phyloP scores from a whole-genome alignment of 2,797 vertebrate genomes.

The Avahi laniger region DNA sequence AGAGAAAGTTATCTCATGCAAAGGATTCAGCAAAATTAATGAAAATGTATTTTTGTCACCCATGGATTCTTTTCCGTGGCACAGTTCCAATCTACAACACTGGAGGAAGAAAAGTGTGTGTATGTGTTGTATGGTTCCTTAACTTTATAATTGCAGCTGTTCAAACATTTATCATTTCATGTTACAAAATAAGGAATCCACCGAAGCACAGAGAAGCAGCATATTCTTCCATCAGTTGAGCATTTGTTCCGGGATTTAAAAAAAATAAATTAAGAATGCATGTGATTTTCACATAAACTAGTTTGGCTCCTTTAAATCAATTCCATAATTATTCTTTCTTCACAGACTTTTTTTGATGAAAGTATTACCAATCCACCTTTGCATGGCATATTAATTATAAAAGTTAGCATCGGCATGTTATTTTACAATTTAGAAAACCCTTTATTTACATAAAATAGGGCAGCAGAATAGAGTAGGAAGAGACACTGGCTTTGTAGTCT shows the following conservation, averaged over 20 bases:
- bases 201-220: slow-evolving; percentile 76
- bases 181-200: slow-evolving; percentile 78
- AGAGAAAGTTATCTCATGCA: slow-evolving; percentile 82
- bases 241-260: slow-evolving; percentile 69
- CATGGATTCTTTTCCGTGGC: slow-evolving; percentile 79
- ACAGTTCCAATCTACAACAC: slow-evolving; percentile 75
- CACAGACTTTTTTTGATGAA: background rate
- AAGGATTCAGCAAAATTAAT: slow-evolving; percentile 81
- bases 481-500: background rate
- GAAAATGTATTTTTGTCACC: slow-evolving; percentile 80
- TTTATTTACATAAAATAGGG: background rate
- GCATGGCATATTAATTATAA: background rate
- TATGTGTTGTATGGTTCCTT: slow-evolving; percentile 33
- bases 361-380: background rate
- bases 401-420: background rate
- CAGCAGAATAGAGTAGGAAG: background rate
- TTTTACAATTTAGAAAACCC: background rate
- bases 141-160: slow-evolving; percentile 81
- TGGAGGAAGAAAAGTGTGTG: slow-evolving; percentile 51
- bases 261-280: slow-evolving; percentile 61
- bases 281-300: slow-evolving; percentile 35
- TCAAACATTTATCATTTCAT: slow-evolving; percentile 84
- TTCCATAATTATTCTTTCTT: slow-evolving; percentile 44
- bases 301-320: background rate
- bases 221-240: slow-evolving; percentile 61